Evolutionary conservation across 2,888 invertebrate genomes (phyloP).

Genomic region (Leptogaster cylindrica): DNA sequence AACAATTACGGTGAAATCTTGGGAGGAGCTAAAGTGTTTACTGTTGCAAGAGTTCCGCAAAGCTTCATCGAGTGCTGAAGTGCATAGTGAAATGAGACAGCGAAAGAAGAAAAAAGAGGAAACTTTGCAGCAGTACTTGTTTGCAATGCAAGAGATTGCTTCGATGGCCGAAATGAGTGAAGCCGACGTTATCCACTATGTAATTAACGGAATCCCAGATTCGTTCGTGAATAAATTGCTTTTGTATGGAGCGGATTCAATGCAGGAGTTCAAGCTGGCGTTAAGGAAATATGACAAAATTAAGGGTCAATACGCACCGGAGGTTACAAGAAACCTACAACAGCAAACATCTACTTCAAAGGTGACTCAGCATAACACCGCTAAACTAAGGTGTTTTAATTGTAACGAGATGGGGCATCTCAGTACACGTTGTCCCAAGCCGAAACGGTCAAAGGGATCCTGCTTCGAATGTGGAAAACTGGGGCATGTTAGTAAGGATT

Average conservation of each 20-base stretch:
- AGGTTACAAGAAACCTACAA: not conserved
- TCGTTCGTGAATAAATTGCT: slow-evolving; percentile 13
- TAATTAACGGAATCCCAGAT: not conserved
- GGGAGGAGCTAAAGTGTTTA: not conserved
- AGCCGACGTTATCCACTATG: slow-evolving; percentile 6
- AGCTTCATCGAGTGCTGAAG: not conserved
- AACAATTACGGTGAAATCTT: not conserved
- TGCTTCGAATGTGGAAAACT: slow-evolving; percentile 6
- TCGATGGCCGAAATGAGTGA: not conserved
- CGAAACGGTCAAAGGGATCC: not conserved
- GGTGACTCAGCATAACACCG: too few species aligned
- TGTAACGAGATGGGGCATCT: not conserved
- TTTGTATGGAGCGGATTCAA: not conserved
- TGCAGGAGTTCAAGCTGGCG: not conserved
- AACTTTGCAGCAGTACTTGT: not conserved
- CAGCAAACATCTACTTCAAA: not conserved
- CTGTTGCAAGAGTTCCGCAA: not conserved
- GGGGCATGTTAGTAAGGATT: not conserved
- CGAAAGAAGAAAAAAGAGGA: slow-evolving; percentile 18
- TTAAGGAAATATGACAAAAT: slow-evolving; percentile 21
- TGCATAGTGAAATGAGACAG: slow-evolving; percentile 1
- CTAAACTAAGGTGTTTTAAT: not conserved
- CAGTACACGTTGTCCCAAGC: not conserved
- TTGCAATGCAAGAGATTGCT: slow-evolving; percentile 8
- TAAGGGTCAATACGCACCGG: not conserved